Percentiles rank a stretch among this genome's conserved stretches.
Conservation (phyloP, 2,888 invertebrate species). For the Caradrina kadenii region DNA sequence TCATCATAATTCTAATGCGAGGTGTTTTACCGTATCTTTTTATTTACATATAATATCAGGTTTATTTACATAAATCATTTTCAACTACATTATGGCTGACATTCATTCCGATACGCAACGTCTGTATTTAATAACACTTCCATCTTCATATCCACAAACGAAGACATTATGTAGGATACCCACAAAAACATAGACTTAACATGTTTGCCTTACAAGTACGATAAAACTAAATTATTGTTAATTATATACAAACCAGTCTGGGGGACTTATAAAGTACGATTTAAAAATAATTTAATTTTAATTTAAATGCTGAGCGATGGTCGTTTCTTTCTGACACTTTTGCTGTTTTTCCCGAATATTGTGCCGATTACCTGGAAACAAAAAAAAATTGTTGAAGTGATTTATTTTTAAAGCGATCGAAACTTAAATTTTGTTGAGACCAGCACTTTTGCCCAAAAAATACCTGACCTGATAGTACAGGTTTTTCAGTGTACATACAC, state of each 20-base stretch:
- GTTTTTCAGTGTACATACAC: too few species aligned
- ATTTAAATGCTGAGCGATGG: slow-evolving; percentile 94
- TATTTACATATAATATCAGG: slow-evolving; percentile 60
- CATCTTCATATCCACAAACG: slow-evolving; percentile 36
- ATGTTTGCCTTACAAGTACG: slow-evolving; percentile 31
- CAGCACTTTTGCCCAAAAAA: not conserved
- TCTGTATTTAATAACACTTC: slow-evolving; percentile 27
- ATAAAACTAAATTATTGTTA: slow-evolving; percentile 62
- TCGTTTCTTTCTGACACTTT: slow-evolving; percentile 94
- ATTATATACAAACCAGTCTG: slow-evolving; percentile 83
- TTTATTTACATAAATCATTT: slow-evolving; percentile 60
- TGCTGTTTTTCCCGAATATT: slow-evolving; percentile 95
- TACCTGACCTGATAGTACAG: too few species aligned
- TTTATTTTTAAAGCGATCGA: not conserved
- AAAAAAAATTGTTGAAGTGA: slow-evolving; percentile 25
- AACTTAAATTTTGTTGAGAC: not conserved
- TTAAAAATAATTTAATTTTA: slow-evolving; percentile 65
- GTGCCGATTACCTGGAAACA: slow-evolving; percentile 92
- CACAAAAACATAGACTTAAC: slow-evolving; percentile 35
- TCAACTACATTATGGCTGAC: slow-evolving; percentile 41
- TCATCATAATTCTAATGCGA: slow-evolving; percentile 77
- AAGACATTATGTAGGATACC: slow-evolving; percentile 30
- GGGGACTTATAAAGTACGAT: slow-evolving; percentile 70
- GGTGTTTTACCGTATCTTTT: slow-evolving; percentile 67
- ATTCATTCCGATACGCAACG: slow-evolving; percentile 30